phyloP scores from a whole-genome alignment of 2,797 vertebrate genomes.

The Mus spretus region DNA sequence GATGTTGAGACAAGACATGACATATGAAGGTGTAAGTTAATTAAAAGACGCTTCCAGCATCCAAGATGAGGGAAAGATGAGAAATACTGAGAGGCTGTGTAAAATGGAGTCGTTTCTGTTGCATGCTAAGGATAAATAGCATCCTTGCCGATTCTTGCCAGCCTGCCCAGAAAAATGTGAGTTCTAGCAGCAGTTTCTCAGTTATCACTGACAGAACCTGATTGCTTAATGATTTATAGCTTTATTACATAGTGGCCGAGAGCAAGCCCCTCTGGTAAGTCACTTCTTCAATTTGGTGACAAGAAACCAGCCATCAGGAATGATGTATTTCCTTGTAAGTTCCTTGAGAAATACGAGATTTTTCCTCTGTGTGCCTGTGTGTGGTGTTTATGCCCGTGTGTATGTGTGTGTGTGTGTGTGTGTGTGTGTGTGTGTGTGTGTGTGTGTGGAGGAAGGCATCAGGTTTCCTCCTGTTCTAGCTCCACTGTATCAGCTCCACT shows the following conservation, averaged over 20 bases:
- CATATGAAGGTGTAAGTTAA: conserved; percentile 25
- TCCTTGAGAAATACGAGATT: background rate
- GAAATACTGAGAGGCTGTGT: background rate
- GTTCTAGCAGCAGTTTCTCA: conserved; percentile 41
- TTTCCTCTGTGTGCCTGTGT: background rate
- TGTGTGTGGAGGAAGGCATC: too few relatives aligned
- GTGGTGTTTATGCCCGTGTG: background rate
- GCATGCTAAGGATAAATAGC: background rate
- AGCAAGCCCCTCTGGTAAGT: conserved; percentile 6
- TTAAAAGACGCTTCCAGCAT: conserved; percentile 54
- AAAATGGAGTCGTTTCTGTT: background rate
- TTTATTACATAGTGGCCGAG: conserved; percentile 50
- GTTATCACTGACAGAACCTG: conserved; percentile 29
- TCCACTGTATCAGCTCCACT: too few relatives aligned
- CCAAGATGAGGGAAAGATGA: background rate
- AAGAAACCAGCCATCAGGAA: background rate
- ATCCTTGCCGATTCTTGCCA: conserved; percentile 16
- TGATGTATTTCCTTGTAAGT: conserved; percentile 26
- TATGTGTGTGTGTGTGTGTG: background rate
- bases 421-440: background rate
- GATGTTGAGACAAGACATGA: background rate
- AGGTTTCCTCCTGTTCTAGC: too few relatives aligned
- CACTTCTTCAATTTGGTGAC: conserved; percentile 64
- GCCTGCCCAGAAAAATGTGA: conserved; percentile 42
- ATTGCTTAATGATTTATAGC: conserved; percentile 63